Evolutionary conservation across 2,113 vertebrate genomes (phyloP), one percentile per base, ranked within the genome.

Genomic region (Hyperopisus bebe): DNA sequence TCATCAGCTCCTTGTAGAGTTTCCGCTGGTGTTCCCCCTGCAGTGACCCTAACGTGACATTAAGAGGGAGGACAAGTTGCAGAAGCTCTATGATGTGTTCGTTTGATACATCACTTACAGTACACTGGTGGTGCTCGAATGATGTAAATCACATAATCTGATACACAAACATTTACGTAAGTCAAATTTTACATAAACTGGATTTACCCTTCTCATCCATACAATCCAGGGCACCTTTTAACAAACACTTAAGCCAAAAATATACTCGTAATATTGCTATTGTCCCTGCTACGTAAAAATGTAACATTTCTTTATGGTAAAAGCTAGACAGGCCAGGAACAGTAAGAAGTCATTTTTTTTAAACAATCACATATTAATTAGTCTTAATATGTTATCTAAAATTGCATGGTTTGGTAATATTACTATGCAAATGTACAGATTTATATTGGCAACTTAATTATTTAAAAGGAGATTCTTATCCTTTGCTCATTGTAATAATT

Each of bases 21-120:
- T 91, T 95, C 77, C 97, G 95, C 94, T 98, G 97, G 93, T 97
- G 92, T 91, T 97, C 96, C 0, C 97, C 97, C 91, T 97, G 96
- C 83, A 96, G 95, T 88, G 96, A 96, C 0, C 92, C 97, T 97
- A 84, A 3, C 31, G 48, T 19, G 90, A 83, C 10, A 66, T 51
- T 89, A 47, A 3, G 0, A 88, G 31, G 86, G 15, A 58, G n/a
- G 17, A 24, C 31, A 62, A 62, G 48, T 1, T 19, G n/a, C 86
- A 62, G 17, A 2, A 46, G 13, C 58, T 48, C 39, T n/a, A 47
- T 10, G 11, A 17, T 11, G 5, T 19, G n/a, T 15, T 10, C n/a
- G 13, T 6, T 15, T 5, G 80, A 44, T 24, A 9, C 35, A 24
- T 46, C 35, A 5, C 80, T 46, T 19, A 4, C 42, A 11, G 31